Evolutionary conservation across 2,797 vertebrate species (phyloP).

Genomic region (Sebastes minor): DNA sequence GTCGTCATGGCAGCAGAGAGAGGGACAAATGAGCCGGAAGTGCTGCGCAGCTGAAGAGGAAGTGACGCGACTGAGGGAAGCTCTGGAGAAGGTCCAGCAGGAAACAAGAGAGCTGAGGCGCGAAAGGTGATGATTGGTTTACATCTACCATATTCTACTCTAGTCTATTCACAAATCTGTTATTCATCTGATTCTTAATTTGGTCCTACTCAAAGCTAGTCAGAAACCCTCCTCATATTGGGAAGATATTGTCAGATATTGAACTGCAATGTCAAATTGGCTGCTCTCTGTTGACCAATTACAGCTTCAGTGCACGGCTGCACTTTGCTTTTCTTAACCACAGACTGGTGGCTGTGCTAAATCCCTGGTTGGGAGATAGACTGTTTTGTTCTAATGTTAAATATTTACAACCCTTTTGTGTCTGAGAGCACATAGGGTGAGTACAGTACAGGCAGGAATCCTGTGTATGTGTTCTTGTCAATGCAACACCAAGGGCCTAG

Average conservation of each 20-base stretch:
- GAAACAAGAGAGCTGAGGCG: constrained; percentile 79
- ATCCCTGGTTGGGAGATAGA: constrained; percentile 16
- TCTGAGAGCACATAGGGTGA: constrained; percentile 36
- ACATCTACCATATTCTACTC: neutral
- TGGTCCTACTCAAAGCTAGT: neutral
- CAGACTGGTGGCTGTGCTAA: constrained; percentile 2
- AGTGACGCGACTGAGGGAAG: constrained; percentile 74
- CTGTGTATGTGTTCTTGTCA: constrained; percentile 18
- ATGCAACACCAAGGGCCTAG: constrained; percentile 2
- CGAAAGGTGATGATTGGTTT: constrained; percentile 78
- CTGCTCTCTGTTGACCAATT: neutral
- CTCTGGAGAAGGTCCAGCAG: constrained; percentile 78
- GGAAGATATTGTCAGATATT: neutral
- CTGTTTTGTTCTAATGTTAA: constrained; percentile 52
- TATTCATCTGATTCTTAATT: neutral
- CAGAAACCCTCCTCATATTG: neutral
- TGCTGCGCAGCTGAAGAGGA: constrained; percentile 78
- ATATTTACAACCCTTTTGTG: constrained; percentile 62
- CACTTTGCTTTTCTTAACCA: constrained; percentile 8
- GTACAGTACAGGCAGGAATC: constrained; percentile 28
- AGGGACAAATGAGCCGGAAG: constrained; percentile 81
- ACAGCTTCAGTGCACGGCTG: neutral
- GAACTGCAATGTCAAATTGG: neutral
- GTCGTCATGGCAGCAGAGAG: constrained; percentile 80
- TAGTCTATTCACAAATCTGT: neutral